Evolutionary conservation across 2,888 invertebrate genomes (phyloP), one percentile per base, ranked within the genome.

Genomic region (Epicampocera succincta): DNA sequence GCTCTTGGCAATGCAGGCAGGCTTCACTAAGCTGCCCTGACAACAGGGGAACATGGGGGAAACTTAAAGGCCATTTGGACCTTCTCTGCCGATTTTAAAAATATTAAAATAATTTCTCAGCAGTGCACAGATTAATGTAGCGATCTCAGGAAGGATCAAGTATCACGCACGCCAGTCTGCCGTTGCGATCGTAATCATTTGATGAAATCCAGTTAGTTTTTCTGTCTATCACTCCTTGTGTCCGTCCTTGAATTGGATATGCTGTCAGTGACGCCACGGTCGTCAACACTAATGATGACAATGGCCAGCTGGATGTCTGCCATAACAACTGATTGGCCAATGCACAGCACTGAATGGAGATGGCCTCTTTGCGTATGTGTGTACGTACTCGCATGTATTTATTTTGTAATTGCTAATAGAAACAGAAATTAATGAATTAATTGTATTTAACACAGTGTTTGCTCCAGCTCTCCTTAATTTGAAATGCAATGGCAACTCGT

Each of bases 221-320:
- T 40, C 48, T 66, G 74, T 74, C 73, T 11, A 38, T 63, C 52
- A 63, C 44, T 73, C 6, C 40, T n/a, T n/a, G 12, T 33, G 52
- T 73, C 74, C 54, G 40, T 66, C 65, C 60, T 46, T 81, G 50
- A 33, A 77, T 77, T 81, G 56, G 25, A 68, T 56, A 48, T 77
- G 80, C 78, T 78, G 78, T 77, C 78, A 75, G 71, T 44, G 72
- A 75, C 83, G 83, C 81, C 78, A 80, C 78, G 83, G 80, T 80
- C 73, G 77, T 83, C 83, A 83, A 83, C 80, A 83, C 83, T 83
- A 83, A 83, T 83, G 81, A 83, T 78, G 80, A 80, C 77, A 78
- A 74, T 75, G 65, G 40, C 68, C 72, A 73, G 78, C 48, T 69
- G 74, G 69, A 66, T 71, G 74, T 82, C 66, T 60, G 48, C 54